Percentiles rank a stretch among this genome's conserved stretches.
Conservation (phyloP, 2,797 vertebrate genomes). For the Monodelphis domestica region DNA sequence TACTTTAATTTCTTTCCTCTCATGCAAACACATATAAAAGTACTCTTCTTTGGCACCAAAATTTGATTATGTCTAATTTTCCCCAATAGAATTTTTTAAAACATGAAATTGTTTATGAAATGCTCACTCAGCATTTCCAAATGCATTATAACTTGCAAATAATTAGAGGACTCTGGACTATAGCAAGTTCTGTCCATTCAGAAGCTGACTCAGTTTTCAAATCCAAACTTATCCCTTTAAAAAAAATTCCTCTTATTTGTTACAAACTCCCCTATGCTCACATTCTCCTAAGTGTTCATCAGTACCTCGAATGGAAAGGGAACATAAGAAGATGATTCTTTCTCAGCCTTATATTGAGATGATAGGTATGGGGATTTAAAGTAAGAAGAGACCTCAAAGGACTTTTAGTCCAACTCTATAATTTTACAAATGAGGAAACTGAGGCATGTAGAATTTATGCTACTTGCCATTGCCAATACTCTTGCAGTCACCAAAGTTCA, state of each 20-base stretch:
- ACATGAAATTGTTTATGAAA: constrained; percentile 15
- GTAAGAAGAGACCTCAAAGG: not conserved
- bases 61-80: not conserved
- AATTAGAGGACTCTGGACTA: not conserved
- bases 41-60: not conserved
- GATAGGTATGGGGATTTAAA: not conserved
- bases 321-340: not conserved
- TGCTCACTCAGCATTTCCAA: not conserved
- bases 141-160: not conserved
- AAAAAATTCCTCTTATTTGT: not conserved
- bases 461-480: no score
- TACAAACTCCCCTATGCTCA: not conserved
- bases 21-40: constrained; percentile 27
- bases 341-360: not conserved
- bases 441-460: not conserved
- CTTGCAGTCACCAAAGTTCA: no score
- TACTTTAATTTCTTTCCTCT: constrained; percentile 17
- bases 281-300: not conserved
- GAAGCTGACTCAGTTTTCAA: constrained; percentile 13
- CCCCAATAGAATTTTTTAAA: constrained; percentile 14
- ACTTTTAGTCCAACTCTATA: not conserved
- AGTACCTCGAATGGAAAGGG: constrained; percentile 4
- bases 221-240: constrained; percentile 18
- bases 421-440: not conserved
- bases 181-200: not conserved